phyloP scores from a whole-genome alignment of 2,888 invertebrate species.

The Ectemnius cavifrons region DNA sequence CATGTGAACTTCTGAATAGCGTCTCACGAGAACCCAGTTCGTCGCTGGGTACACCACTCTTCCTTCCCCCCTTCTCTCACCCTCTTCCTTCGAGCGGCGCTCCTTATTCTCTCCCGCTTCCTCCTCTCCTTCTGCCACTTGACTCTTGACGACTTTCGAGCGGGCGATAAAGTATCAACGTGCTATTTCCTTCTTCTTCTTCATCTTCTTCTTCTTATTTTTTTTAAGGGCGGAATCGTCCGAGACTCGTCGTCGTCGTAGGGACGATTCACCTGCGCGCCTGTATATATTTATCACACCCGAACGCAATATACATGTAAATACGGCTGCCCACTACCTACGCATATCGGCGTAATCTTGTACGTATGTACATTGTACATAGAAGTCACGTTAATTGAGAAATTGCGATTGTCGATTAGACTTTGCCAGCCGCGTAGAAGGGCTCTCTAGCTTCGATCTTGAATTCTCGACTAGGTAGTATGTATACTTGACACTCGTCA shows the following conservation, averaged over 20 bases:
- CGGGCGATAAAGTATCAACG: conserved; percentile 48
- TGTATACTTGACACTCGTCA: background rate
- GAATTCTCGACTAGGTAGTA: conserved; percentile 66
- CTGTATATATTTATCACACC: conserved; percentile 56
- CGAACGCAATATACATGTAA: conserved; percentile 51
- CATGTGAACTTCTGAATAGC: conserved; percentile 49
- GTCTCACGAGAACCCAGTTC: conserved; percentile 43
- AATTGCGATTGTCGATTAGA: conserved; percentile 22
- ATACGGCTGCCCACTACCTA: conserved; percentile 45
- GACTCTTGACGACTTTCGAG: conserved; percentile 45
- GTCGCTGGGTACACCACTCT: conserved; percentile 27
- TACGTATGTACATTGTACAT: conserved; percentile 50
- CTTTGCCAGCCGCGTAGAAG: conserved; percentile 41
- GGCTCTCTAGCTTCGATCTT: conserved; percentile 57
- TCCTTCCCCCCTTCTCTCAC: background rate
- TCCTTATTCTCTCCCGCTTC: background rate
- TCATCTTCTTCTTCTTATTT: no score
- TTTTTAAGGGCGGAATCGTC: conserved; percentile 31
- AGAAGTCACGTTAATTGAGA: conserved; percentile 28
- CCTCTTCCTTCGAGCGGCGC: background rate
- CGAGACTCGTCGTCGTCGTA: conserved; percentile 26
- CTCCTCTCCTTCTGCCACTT: conserved; percentile 26
- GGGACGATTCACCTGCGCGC: conserved; percentile 38
- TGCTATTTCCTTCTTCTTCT: conserved; percentile 35
- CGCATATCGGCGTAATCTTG: conserved; percentile 43